phyloP scores from a whole-genome alignment of 2,113 vertebrate species.

The Heterotis niloticus region DNA sequence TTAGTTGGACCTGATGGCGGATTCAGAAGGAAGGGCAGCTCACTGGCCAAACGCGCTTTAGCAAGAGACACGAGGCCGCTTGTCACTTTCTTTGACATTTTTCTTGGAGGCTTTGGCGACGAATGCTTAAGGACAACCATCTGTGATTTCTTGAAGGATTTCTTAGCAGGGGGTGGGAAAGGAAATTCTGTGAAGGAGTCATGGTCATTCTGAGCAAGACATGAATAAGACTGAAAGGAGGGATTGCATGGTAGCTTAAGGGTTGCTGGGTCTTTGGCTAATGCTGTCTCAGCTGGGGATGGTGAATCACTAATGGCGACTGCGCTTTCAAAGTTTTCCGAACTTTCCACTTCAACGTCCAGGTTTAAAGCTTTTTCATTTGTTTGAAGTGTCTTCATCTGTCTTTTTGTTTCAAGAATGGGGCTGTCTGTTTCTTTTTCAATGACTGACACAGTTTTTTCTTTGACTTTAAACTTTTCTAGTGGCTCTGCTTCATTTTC shows the following conservation, averaged over 20 bases:
- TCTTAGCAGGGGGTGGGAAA: constrained; percentile 52
- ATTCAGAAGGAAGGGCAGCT: constrained; percentile 23
- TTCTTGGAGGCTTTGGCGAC: constrained; percentile 67
- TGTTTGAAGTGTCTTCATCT: constrained; percentile 18
- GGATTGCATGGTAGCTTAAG: constrained; percentile 27
- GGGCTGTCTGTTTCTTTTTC: constrained; percentile 18
- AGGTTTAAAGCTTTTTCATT: constrained; percentile 18
- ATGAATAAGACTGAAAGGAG: not conserved
- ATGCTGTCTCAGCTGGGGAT: constrained; percentile 15
- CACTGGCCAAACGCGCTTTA: constrained; percentile 21
- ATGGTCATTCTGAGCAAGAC: constrained; percentile 29
- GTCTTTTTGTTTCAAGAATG: constrained; percentile 8
- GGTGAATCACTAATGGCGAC: constrained; percentile 19
- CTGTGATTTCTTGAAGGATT: constrained; percentile 60
- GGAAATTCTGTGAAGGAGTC: constrained; percentile 58
- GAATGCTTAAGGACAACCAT: constrained; percentile 71
- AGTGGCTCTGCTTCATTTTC: constrained; percentile 21
- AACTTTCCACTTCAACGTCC: constrained; percentile 22
- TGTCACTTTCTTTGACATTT: constrained; percentile 65
- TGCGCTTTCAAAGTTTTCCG: constrained; percentile 13
- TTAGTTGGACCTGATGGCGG: constrained; percentile 26
- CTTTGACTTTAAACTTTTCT: constrained; percentile 14
- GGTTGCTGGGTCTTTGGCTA: constrained; percentile 11
- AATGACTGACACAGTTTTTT: not conserved
- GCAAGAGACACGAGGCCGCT: constrained; percentile 16